A percentile compares a stretch with the other conserved stretches of the same genome.
These are phyloP conservation scores for Octonoba sinensis DNA, from an alignment of 2,888 invertebrate genomes.

Conservation along the genomic window DNA sequence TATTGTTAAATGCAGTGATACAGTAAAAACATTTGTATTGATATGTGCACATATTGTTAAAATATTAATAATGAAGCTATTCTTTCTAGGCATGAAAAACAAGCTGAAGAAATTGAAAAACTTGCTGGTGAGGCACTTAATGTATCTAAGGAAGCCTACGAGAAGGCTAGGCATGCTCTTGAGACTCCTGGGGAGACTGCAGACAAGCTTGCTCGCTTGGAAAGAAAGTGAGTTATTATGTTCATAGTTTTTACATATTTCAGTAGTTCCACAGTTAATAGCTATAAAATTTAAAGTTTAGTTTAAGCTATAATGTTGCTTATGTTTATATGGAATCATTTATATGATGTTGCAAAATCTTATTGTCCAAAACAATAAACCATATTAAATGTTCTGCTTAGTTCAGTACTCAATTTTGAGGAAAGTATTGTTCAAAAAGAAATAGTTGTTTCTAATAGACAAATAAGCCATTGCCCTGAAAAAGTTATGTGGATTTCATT, in stretches of 20 bases:
- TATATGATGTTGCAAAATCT: no score
- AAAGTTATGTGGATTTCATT: no score
- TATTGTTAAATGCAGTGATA: no score
- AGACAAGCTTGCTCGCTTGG: slow-evolving; percentile 66
- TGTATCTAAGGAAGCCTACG: slow-evolving; percentile 84
- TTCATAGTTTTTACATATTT: background rate
- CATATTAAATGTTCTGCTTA: no score
- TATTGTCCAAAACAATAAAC: no score
- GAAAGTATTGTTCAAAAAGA: no score
- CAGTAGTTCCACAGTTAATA: background rate
- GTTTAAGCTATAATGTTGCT: no score
- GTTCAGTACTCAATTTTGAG: no score
- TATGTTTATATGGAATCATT: background rate
- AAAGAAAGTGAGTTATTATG: slow-evolving; percentile 73
- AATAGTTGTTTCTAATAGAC: background rate
- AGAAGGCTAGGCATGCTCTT: slow-evolving; percentile 83
- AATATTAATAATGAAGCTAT: background rate
- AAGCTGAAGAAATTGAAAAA: slow-evolving; percentile 82
- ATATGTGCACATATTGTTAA: no score
- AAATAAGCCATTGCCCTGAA: no score
- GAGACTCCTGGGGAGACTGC: slow-evolving; percentile 80
- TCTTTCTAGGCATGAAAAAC: slow-evolving; percentile 75
- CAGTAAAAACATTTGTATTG: no score
- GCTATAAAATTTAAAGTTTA: no score
- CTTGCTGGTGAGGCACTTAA: slow-evolving; percentile 86